Base-by-base conservation (phyloP, 2,888 invertebrate species). In the Eupithecia inturbata region DNA sequence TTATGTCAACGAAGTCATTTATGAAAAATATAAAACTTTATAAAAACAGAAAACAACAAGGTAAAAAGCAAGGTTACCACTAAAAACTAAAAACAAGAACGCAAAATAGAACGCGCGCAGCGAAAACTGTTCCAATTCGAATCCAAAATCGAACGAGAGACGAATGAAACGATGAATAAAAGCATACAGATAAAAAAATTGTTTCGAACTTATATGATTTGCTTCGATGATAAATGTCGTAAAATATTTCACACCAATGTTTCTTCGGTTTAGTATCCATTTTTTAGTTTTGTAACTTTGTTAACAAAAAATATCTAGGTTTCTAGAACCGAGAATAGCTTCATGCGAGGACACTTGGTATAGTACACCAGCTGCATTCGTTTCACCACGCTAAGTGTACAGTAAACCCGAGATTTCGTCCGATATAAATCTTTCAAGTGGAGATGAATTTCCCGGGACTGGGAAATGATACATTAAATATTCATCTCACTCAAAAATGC, bases 401-500 rank as follows among this genome's bases (percentile, higher is more conserved):
- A 75, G 89, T 90, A 90, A 89, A 89, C 90, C 89, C 87, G 83
- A 91, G 88, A 92, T 92, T 92, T 90, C 83, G 82, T 82, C 85
- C 87, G 90, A 89, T 88, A 92, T 92, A 93, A 93, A 94, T 93
- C 93, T 92, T 92, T 91, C 90, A 87, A 90, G 89, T 88, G 87
- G 85, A 91, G 89, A 92, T 92, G 91, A 91, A 93, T 93, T 89
- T 84, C 82, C 86, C 83, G 86, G 78, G 87, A 89, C 91, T 91
- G 86, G 89, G 90, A 92, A 91, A 92, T 93, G 92, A 91, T 93
- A 92, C 88, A 89, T 94, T 88, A 92, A 92, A 92, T 92, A 93
- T 94, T 94, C 91, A 93, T 88, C 75, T 79, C 85, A 81, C 88
- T 90, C 87, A 87, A 87, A 90, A 90, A 92, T 92, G 91, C 92